Conservation (phyloP, 2,888 invertebrate species). For the Torymus texanus region DNA sequence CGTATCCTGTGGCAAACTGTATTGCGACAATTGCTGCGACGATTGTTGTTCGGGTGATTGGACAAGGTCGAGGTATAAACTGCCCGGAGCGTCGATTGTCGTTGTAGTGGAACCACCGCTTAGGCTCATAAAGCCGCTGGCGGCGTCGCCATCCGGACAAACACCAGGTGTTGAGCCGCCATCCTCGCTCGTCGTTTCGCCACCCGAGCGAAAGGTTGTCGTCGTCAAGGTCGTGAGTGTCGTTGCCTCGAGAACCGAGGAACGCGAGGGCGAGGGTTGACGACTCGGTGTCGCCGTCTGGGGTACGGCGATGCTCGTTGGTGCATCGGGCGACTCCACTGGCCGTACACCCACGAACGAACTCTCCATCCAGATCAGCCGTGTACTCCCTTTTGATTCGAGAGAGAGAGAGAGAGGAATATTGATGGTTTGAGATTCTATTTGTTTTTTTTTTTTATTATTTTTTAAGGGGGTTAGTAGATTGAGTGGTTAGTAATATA, state of each 20-base stretch:
- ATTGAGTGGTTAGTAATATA: no score
- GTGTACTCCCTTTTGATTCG: conserved; percentile 78
- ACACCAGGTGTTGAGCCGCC: conserved; percentile 48
- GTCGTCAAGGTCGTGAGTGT: not conserved
- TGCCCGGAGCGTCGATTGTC: not conserved
- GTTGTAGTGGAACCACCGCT: conserved; percentile 34
- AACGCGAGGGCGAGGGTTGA: conserved; percentile 35
- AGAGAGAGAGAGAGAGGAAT: conserved; percentile 19
- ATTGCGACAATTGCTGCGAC: not conserved
- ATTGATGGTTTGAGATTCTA: no score
- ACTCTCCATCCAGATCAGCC: conserved; percentile 93
- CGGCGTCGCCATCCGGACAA: conserved; percentile 20
- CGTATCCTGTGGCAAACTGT: conserved; percentile 15
- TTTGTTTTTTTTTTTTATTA: no score
- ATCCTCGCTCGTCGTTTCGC: conserved; percentile 50
- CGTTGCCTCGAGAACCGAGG: conserved; percentile 6
- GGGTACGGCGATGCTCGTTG: conserved; percentile 18
- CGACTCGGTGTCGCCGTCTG: not conserved
- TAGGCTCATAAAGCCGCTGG: conserved; percentile 21
- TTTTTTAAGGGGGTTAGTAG: no score
- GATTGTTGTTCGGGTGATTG: not conserved
- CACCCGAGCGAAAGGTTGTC: not conserved
- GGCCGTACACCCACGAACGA: conserved; percentile 92
- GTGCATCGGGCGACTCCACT: conserved; percentile 90
- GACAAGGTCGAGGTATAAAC: conserved; percentile 44